Evolutionary conservation across 1,140 invertebrate species (phyloP), one percentile per base, ranked within the genome.

Genomic region (Melitaea cinxia): DNA sequence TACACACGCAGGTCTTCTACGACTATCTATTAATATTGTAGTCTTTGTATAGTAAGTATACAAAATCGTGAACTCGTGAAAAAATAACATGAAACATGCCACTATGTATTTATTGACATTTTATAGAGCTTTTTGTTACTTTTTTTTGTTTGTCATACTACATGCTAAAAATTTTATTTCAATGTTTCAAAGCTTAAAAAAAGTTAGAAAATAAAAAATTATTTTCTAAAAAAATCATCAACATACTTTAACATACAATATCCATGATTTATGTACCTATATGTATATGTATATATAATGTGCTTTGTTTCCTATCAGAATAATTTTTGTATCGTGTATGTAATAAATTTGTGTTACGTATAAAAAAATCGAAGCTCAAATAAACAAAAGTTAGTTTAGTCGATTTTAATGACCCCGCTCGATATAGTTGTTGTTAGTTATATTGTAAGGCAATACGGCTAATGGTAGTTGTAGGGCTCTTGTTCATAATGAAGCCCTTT

Each of bases 401-500:
- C 5, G 5, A 17, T 17, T 33, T 1, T 33, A 33, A 9, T 39
- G 37, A 42, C 37, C 15, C 37, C 37, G 37, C 15, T 42, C 37
- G 2, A 42, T 42, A 6, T 42, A 42, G 9, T 42, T 42, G 1
- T 42, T 42, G 14, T 42, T 42, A 15, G 15, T 17, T 33, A 17
- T 42, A 15, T 42, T 42, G 37, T 42, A 42, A 17, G 37, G 15
- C 37, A 42, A 42, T 42, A 17, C 17, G 37, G 37, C 14, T 42
- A 56, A 55, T 66, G 50, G 37, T 54, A 55, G 57, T 66, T 55
- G 50, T 66, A 66, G 35, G 64, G 57, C 63, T 60, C 57, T 55
- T 24, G 49, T 55, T 49, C 28, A 63, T 73, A 81, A 79, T 77
- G 84, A 87, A 87, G 77, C 83, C 84, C 73, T 69, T 85, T 86